Conservation (phyloP, 2,888 invertebrate species). For the Ectemnius cavifrons region DNA sequence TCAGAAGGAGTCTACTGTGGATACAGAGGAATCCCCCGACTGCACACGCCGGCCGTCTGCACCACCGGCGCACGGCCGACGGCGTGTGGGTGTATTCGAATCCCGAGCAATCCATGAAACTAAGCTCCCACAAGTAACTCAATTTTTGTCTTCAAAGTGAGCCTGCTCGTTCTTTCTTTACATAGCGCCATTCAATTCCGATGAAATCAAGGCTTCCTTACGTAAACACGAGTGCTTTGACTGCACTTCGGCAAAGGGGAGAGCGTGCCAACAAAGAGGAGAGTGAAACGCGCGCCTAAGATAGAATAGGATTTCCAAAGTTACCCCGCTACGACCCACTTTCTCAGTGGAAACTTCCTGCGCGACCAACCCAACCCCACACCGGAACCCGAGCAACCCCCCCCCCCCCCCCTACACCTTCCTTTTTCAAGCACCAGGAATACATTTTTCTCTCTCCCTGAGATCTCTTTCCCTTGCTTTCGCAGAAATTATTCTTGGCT, state of each 20-base stretch:
- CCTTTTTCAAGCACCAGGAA: conserved; percentile 26
- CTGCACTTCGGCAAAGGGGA: conserved; percentile 12
- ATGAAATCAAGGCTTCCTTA: conserved; percentile 24
- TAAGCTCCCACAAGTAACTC: too few relatives aligned
- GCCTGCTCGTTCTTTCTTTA: too few relatives aligned
- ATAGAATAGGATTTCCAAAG: conserved; percentile 54
- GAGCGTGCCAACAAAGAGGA: conserved; percentile 7
- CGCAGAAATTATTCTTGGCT: conserved; percentile 49
- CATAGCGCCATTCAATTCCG: conserved; percentile 11
- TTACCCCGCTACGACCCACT: conserved; percentile 49
- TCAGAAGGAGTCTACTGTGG: too few relatives aligned
- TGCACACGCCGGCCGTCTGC: too few relatives aligned
- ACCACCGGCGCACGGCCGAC: too few relatives aligned
- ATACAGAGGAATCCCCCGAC: too few relatives aligned
- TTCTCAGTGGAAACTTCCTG: conserved; percentile 39
- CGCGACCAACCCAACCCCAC: conserved; percentile 18
- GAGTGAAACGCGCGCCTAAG: conserved; percentile 20
- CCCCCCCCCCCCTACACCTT: conserved; percentile 25
- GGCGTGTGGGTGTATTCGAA: too few relatives aligned
- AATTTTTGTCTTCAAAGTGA: too few relatives aligned
- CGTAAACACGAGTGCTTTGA: conserved; percentile 17
- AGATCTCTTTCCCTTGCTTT: too few relatives aligned
- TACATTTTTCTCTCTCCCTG: conserved; percentile 51
- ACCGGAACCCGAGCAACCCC: background rate
- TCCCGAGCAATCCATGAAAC: too few relatives aligned